phyloP scores from a whole-genome alignment of 2,113 vertebrate genomes.

The Esox niger region DNA sequence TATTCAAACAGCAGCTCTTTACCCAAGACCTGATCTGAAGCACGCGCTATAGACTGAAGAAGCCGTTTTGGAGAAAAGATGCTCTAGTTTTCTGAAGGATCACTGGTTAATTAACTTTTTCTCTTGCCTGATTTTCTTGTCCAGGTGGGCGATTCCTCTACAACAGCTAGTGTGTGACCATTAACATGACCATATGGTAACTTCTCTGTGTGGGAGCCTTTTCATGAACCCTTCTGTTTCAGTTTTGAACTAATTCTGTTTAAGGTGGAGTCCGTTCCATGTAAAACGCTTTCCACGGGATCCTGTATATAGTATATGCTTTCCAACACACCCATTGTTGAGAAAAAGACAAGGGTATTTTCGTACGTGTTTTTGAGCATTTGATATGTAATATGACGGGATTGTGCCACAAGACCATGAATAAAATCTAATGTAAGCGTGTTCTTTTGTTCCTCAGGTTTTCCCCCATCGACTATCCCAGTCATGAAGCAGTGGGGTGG shows the following conservation, averaged over 20 bases:
- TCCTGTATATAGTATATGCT: no score
- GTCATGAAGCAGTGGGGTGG: slow-evolving; percentile 42
- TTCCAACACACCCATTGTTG: no score
- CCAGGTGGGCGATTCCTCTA: slow-evolving; percentile 22
- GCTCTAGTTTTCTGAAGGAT: slow-evolving; percentile 3
- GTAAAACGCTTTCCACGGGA: no score
- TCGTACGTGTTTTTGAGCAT: no score
- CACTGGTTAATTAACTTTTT: slow-evolving; percentile 1
- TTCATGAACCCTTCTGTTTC: no score
- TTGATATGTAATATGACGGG: not conserved
- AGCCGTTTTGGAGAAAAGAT: slow-evolving; percentile 20
- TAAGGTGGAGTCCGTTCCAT: no score
- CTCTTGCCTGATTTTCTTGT: not conserved
- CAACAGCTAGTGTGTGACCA: not conserved
- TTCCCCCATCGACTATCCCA: slow-evolving; percentile 15
- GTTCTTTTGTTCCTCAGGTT: slow-evolving; percentile 26
- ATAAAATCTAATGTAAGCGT: no score
- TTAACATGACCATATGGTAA: not conserved
- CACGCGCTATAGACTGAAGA: slow-evolving; percentile 1
- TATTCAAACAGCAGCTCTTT: slow-evolving; percentile 53
- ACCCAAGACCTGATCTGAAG: slow-evolving; percentile 11
- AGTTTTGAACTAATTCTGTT: no score
- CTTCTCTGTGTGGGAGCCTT: no score
- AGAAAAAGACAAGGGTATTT: no score
- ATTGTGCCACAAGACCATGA: no score